These are phyloP conservation scores for Leptinotarsa defecta DNA, from an alignment of 1,140 invertebrate genomes.

Conservation along the genomic window DNA sequence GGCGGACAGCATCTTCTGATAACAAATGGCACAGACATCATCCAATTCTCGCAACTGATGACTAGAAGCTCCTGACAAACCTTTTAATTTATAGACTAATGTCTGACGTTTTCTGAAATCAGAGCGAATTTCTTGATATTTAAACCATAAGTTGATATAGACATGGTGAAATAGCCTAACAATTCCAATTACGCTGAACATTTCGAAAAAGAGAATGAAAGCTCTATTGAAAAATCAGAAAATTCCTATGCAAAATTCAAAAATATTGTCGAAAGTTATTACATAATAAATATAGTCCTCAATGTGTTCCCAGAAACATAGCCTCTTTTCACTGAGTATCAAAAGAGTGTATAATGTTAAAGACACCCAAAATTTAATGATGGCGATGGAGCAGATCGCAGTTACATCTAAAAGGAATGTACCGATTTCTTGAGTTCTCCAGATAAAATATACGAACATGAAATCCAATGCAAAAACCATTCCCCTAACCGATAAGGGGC, in stretches of 20 bases:
- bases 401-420: conserved; percentile 91
- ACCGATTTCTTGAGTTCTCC: conserved; percentile 80
- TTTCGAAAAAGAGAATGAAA: conserved; percentile 88
- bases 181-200: conserved; percentile 64
- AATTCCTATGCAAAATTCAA: conserved; percentile 94
- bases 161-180: conserved; percentile 95
- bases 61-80: conserved; percentile 78
- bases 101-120: conserved; percentile 90
- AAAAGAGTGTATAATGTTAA: conserved; percentile 88
- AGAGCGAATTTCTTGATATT: conserved; percentile 89
- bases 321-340: conserved; percentile 83
- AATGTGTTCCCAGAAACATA: conserved; percentile 88
- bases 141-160: conserved; percentile 97
- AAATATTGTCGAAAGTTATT: conserved; percentile 82
- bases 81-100: conserved; percentile 92
- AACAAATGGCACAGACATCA: conserved; percentile 97
- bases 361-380: conserved; percentile 82
- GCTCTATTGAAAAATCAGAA: conserved; percentile 93
- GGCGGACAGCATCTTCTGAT: conserved; percentile 88
- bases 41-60: conserved; percentile 77
- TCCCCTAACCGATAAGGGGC: conserved; percentile 80
- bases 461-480: conserved; percentile 83
- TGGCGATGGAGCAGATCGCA: conserved; percentile 85
- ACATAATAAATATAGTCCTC: conserved; percentile 96
- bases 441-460: conserved; percentile 76